phyloP scores from a whole-genome alignment of 2,888 invertebrate species.

The Drosophila kokeensis region DNA sequence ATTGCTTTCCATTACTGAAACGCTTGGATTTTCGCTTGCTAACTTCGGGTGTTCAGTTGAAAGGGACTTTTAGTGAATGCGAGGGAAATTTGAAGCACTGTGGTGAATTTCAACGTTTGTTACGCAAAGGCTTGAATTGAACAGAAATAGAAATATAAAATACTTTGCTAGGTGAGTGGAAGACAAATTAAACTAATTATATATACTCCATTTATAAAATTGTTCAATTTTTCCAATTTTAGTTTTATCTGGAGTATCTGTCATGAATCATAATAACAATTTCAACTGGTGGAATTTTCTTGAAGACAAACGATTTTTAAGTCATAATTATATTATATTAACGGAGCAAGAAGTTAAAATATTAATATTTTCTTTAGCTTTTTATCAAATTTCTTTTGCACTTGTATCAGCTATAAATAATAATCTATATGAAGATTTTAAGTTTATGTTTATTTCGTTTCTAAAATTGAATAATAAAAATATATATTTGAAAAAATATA shows the following conservation, averaged over 20 bases:
- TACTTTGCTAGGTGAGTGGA: neutral
- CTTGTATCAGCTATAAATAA: neutral
- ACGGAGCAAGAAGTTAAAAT: neutral
- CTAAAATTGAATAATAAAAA: neutral
- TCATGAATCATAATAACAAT: neutral
- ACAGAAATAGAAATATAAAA: neutral
- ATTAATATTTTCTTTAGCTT: neutral
- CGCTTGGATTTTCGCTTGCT: neutral
- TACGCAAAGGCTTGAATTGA: neutral
- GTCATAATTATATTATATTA: neutral
- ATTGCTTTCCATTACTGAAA: conserved; percentile 19
- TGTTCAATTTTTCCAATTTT: neutral
- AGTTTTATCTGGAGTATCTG: neutral
- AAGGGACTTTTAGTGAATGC: conserved; percentile 34
- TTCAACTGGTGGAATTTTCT: neutral
- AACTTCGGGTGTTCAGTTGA: conserved; percentile 31
- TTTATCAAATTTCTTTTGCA: neutral
- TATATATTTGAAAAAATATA: neutral
- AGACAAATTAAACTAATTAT: neutral
- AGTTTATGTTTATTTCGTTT: neutral
- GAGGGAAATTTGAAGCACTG: conserved; percentile 47
- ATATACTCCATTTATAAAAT: neutral
- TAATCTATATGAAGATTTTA: rapidly evolving
- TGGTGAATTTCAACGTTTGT: conserved; percentile 43
- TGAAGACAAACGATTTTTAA: neutral